These are phyloP conservation scores for Ciona savignyi DNA, from an alignment of 23 tunicate genomes.

Conservation along the genomic window DNA sequence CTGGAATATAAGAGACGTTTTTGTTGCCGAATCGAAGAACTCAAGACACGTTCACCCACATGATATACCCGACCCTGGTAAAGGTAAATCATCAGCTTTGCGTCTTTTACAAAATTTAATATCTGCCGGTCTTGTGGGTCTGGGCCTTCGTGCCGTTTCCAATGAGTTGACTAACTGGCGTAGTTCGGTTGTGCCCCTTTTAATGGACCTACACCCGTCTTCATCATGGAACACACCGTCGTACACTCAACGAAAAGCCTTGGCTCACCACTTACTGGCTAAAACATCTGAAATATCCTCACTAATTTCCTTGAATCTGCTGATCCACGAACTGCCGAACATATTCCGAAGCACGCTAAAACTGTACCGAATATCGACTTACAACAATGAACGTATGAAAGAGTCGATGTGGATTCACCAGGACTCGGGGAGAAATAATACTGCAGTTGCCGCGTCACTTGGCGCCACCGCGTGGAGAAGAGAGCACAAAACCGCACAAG, in stretches of 20 bases:
- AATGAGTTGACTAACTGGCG: slow-evolving; percentile 70
- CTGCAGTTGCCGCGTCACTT: slow-evolving; percentile 29
- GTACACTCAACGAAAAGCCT: slow-evolving; percentile 54
- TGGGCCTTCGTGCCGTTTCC: slow-evolving; percentile 47
- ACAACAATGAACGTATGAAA: slow-evolving; percentile 13
- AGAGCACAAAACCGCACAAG: slow-evolving; percentile 5
- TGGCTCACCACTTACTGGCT: slow-evolving; percentile 69
- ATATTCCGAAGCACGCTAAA: slow-evolving; percentile 34
- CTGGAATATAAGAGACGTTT: slow-evolving; percentile 55
- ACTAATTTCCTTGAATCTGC: slow-evolving; percentile 30
- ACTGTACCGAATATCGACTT: slow-evolving; percentile 27
- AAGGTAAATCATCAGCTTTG: background rate
- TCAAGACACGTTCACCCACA: background rate
- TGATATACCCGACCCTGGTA: background rate
- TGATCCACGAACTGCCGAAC: slow-evolving; percentile 56
- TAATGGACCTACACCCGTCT: slow-evolving; percentile 53
- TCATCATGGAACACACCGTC: slow-evolving; percentile 37
- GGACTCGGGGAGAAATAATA: background rate
- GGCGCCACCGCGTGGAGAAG: slow-evolving; percentile 82
- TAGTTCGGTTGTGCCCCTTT: slow-evolving; percentile 57
- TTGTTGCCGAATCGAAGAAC: background rate
- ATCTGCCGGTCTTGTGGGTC: slow-evolving; percentile 15
- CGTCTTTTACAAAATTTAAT: slow-evolving; percentile 24
- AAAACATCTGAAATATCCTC: slow-evolving; percentile 59
- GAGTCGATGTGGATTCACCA: slow-evolving; percentile 23